Evolutionary conservation across 37 sponge, comb jelly and placozoan genomes (phyloP), one percentile per base, ranked within the genome.

Genomic region (Eunapius fragilis): DNA sequence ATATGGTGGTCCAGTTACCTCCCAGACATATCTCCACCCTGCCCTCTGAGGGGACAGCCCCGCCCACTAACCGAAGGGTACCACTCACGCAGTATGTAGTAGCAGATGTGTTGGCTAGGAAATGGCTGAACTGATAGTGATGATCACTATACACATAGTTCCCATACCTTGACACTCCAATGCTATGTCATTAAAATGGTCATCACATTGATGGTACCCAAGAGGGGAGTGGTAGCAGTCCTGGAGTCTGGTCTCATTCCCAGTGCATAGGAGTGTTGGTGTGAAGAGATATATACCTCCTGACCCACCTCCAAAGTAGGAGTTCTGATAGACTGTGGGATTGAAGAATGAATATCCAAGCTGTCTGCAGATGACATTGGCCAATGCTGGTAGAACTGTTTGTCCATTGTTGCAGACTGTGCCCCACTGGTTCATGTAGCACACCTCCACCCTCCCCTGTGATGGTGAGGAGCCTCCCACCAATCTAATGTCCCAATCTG

Each of bases 21-120:
- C 34, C 31, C 31, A 75, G 24, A 25, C 75, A 75, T 35, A 75
- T 33, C 31, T 75, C 75, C 75, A 75, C 75, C 32, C 34, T 75
- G 30, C 75, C 75, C 31, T 31, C 24, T 24, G 33, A 36, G 32
- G 75, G 34, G 31, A 3, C 34, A 75, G 32, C 4, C 75, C 75
- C 34, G 75, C 14, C 31, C 34, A 75, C 75, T 13, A 75, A 4
- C 0, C 25, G 75, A 25, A 75, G 33, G 32, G 35, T 36, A 30
- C 75, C 75, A 75, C 34, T 33, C 34, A 32, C 25, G 7, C 75
- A 75, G 9, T 33, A 36, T 6, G 34, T 24, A 75, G 58, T 58
- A 58, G 19, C 58, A 58, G 58, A 17, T 12, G 22, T 58, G 58
- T 58, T 58, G 14, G 58, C 58, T 58, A n/a, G 58, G 58, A 58